phyloP scores from a whole-genome alignment of 64 coral and sea anemone species.

The Platygyra sinensis region DNA sequence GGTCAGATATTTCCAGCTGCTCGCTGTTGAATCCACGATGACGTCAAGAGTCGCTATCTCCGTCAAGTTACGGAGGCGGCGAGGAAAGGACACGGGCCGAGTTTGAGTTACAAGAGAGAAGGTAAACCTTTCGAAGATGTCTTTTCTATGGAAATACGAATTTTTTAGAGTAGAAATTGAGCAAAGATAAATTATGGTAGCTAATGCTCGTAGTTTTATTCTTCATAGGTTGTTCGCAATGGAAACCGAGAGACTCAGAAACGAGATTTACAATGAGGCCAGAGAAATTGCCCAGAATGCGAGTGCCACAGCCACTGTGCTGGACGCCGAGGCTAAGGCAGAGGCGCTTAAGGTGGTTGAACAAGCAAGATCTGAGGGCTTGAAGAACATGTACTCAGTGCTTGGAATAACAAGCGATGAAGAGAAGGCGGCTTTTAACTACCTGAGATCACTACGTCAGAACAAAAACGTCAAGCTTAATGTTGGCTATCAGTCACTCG shows the following conservation, averaged over 20 bases:
- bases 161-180: neutral
- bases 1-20: constrained; percentile 81
- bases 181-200: neutral
- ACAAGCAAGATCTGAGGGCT: constrained; percentile 59
- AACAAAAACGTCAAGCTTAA: constrained; percentile 51
- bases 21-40: constrained; percentile 73
- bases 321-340: constrained; percentile 56
- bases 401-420: constrained; percentile 55
- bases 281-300: constrained; percentile 72
- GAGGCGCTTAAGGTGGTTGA: constrained; percentile 62
- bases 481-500: constrained; percentile 60
- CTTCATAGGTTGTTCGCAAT: constrained; percentile 70
- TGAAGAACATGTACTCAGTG: constrained; percentile 45
- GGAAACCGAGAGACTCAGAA: constrained; percentile 63
- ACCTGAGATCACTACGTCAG: constrained; percentile 59
- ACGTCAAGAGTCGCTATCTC: constrained; percentile 78
- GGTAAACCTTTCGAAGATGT: constrained; percentile 35
- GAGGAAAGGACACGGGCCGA: constrained; percentile 83
- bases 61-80: constrained; percentile 80
- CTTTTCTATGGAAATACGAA: neutral
- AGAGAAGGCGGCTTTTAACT: constrained; percentile 80
- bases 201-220: neutral
- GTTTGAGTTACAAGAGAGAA: constrained; percentile 69
- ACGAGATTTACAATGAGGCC: constrained; percentile 61
- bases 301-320: constrained; percentile 39